Base-by-base conservation (phyloP, 2,888 invertebrate species). In the Helobdella robusta region DNA sequence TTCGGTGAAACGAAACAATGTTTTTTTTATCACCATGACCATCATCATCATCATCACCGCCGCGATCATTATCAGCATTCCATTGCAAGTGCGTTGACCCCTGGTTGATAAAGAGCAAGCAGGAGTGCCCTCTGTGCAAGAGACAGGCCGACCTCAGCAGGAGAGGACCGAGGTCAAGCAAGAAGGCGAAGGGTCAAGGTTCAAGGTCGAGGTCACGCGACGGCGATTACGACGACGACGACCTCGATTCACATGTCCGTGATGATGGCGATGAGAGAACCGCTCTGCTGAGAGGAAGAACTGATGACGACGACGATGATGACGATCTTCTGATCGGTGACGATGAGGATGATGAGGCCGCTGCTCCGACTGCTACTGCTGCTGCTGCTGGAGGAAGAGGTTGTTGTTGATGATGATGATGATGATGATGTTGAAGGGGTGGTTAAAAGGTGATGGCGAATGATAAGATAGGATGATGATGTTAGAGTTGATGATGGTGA, bases 51-150 rank as follows among this genome's bases (percentile, higher is more conserved):
- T 54, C 4, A 54, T 54, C 30, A 50, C 20, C 6, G 23, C 8
- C 6, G 20, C 4, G 4, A 4, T 23, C 54, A 4, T 5, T n/a
- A 4, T 3, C 50, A 62, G 62, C 62, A 3, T 62, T 62, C 18
- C 62, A 62, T 28, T 28, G 50, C 46, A 62, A 62, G 34, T 62
- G 62, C 34, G 62, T 62, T 15, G 62, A 62, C 34, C 62, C 62
- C 15, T 62, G 62, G 62, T 35, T 62, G 34, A 50, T 62, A n/a
- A 62, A 62, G 34, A 62, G 46, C 30, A 28, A 25, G 32, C 48
- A 44, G 3, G 62, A 62, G 35, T 62, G 62, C 23, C 62, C 62
- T 5, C 50, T 62, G 11, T 62, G 62, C 34, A 62, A 62, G 50
- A 62, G 62, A 35, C 48, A 62, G 50, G 62, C 62, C 34, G 62